Conservation (phyloP, 2,888 invertebrate genomes). For the Dexiosoma caninum region DNA sequence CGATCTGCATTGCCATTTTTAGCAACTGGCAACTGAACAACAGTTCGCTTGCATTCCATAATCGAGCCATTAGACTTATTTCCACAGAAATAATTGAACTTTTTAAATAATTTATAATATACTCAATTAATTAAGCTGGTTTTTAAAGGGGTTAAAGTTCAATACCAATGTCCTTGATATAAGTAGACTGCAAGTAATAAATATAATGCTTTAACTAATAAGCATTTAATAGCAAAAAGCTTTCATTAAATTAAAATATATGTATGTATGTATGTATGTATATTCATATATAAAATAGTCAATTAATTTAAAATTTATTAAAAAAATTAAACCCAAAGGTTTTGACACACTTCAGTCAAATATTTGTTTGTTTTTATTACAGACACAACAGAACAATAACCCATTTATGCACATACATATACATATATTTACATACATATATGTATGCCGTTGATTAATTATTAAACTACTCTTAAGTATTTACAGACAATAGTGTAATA, state of each 20-base stretch:
- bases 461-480: conserved; percentile 33
- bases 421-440: background rate
- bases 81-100: too few relatives aligned
- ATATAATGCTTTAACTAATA: background rate
- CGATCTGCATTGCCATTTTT: too few relatives aligned
- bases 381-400: too few relatives aligned
- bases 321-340: conserved; percentile 13
- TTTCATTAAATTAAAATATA: background rate
- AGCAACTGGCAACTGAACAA: too few relatives aligned
- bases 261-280: too few relatives aligned
- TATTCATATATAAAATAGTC: background rate
- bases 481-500: conserved; percentile 30
- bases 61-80: too few relatives aligned
- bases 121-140: background rate
- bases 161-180: background rate
- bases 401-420: too few relatives aligned
- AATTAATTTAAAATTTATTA: conserved; percentile 30
- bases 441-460: conserved; percentile 24
- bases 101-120: too few relatives aligned
- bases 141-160: too few relatives aligned
- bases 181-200: background rate
- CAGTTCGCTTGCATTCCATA: too few relatives aligned
- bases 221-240: background rate
- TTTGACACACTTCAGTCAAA: background rate
- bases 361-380: too few relatives aligned